phyloP scores from a whole-genome alignment of 1,140 invertebrate genomes.

The Melitaea cinxia region DNA sequence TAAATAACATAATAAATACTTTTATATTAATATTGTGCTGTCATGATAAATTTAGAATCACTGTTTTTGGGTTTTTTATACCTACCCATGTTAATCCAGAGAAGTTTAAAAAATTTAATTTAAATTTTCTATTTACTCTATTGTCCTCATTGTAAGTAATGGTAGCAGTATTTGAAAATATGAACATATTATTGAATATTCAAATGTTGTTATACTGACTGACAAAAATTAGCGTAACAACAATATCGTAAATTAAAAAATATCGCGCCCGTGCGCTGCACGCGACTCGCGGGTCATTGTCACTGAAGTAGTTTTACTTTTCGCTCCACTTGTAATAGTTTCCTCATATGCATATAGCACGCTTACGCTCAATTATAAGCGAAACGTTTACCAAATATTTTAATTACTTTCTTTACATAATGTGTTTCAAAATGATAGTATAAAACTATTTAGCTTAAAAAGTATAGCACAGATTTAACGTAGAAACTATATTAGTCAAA shows the following conservation, averaged over 20 bases:
- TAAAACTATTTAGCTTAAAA: not conserved
- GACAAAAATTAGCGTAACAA: conserved; percentile 1
- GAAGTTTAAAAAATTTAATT: too few relatives aligned
- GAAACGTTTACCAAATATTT: conserved; percentile 20
- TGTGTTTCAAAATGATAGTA: not conserved
- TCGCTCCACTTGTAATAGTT: conserved; percentile 50
- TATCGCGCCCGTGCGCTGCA: conserved; percentile 39
- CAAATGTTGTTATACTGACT: not conserved
- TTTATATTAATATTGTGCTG: too few relatives aligned
- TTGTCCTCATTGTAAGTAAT: too few relatives aligned
- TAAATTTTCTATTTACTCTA: not conserved
- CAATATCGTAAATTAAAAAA: conserved; percentile 56
- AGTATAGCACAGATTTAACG: too few relatives aligned
- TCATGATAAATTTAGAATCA: too few relatives aligned
- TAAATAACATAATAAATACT: not conserved
- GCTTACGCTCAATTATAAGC: conserved; percentile 19
- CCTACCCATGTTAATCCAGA: too few relatives aligned
- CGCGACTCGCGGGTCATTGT: conserved; percentile 59
- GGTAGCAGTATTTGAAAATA: too few relatives aligned
- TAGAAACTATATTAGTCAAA: too few relatives aligned
- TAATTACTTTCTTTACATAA: not conserved
- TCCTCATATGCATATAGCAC: conserved; percentile 40
- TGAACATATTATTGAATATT: too few relatives aligned
- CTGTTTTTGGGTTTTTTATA: too few relatives aligned
- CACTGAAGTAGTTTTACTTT: conserved; percentile 39